Evolutionary conservation across 2,888 invertebrate species (phyloP).

Genomic region (Tolmerus cingulatus): DNA sequence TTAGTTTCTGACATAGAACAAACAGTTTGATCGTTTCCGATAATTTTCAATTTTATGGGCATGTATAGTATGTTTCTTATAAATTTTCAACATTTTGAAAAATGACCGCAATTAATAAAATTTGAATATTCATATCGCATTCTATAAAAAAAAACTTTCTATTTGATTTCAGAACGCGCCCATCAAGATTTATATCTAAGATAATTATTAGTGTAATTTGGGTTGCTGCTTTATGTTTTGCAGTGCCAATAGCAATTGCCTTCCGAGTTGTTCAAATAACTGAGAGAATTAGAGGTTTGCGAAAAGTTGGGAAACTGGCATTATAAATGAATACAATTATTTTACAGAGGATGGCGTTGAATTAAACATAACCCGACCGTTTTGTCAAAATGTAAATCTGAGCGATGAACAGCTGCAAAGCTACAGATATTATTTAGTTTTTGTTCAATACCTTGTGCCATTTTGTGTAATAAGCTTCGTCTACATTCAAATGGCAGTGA

Average conservation of each 20-base stretch:
- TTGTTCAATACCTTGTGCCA: constrained; percentile 79
- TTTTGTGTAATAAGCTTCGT: constrained; percentile 82
- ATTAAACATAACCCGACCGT: constrained; percentile 63
- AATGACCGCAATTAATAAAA: too few species aligned
- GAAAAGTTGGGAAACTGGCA: not conserved
- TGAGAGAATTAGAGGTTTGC: constrained; percentile 56
- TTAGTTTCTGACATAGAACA: too few species aligned
- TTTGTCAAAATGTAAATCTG: constrained; percentile 66
- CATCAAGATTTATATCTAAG: constrained; percentile 77
- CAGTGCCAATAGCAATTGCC: constrained; percentile 70
- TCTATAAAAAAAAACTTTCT: constrained; percentile 16
- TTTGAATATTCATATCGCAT: too few species aligned
- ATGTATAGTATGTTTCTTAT: too few species aligned
- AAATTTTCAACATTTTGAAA: too few species aligned
- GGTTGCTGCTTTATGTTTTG: constrained; percentile 72
- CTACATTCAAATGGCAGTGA: constrained; percentile 80
- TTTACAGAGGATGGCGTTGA: constrained; percentile 56
- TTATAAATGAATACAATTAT: not conserved
- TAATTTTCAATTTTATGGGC: too few species aligned
- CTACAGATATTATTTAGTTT: constrained; percentile 66
- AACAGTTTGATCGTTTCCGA: too few species aligned
- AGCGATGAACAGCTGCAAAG: constrained; percentile 64
- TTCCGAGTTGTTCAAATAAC: constrained; percentile 60
- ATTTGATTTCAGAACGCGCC: constrained; percentile 69
- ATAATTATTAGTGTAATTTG: constrained; percentile 79